Percentiles rank a stretch among this genome's conserved stretches.
These are phyloP conservation scores for Arvicanthis niloticus DNA, from an alignment of 2,113 vertebrate species.

Conservation along the genomic window DNA sequence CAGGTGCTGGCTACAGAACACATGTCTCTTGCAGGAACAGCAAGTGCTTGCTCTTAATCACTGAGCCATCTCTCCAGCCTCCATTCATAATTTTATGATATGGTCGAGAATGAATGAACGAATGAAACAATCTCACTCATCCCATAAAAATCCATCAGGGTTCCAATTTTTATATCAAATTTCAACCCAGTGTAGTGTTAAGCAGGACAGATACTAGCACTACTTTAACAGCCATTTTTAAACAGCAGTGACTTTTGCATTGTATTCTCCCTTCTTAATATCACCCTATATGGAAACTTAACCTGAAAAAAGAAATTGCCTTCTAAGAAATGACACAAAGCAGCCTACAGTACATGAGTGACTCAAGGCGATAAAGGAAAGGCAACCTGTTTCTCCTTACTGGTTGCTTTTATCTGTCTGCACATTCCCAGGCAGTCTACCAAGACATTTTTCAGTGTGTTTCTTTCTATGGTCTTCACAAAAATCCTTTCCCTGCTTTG, in stretches of 20 bases:
- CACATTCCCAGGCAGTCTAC: slow-evolving; percentile 70
- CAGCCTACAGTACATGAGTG: slow-evolving; percentile 73
- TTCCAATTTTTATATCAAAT: slow-evolving; percentile 39
- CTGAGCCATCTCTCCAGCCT: background rate
- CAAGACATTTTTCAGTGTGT: slow-evolving; percentile 47
- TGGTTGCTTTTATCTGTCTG: slow-evolving; percentile 64
- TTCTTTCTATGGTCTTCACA: slow-evolving; percentile 39
- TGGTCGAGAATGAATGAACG: background rate
- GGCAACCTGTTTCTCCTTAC: slow-evolving; percentile 35
- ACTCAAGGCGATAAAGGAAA: slow-evolving; percentile 75
- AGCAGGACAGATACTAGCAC: background rate
- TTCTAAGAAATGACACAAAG: slow-evolving; percentile 83
- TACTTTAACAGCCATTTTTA: slow-evolving; percentile 33
- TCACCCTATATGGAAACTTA: slow-evolving; percentile 76
- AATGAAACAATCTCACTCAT: slow-evolving; percentile 1
- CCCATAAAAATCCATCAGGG: background rate
- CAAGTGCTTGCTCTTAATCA: background rate
- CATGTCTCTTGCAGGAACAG: background rate
- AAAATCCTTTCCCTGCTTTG: slow-evolving; percentile 63
- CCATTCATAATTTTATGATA: background rate
- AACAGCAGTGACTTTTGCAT: background rate
- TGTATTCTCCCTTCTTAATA: slow-evolving; percentile 64
- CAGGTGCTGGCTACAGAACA: background rate
- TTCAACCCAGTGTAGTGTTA: background rate
- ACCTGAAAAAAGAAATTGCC: slow-evolving; percentile 76